Evolutionary conservation across 2,888 invertebrate genomes (phyloP), one percentile per base, ranked within the genome.

Genomic region (Isoperla grammatica): DNA sequence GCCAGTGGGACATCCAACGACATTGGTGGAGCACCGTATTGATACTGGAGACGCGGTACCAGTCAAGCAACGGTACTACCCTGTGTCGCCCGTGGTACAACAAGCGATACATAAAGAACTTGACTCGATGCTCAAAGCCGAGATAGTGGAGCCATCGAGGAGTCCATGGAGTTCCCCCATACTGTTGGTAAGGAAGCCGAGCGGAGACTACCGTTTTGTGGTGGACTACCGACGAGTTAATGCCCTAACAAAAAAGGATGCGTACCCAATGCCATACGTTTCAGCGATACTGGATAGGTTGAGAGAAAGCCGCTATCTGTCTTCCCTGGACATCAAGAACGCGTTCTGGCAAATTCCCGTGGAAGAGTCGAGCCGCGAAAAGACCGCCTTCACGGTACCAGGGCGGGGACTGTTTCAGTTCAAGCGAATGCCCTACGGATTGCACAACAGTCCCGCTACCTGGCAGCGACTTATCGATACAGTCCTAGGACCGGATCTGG

Each of bases 241-340:
- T 56, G 42, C 40, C 2, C 68, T 71, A 0, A 69, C 70, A 0
- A 62, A 65, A 23, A 71, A n/a, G n/a, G n/a, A n/a, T n/a, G n/a
- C n/a, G n/a, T n/a, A n/a, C n/a, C n/a, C n/a, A n/a, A n/a, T n/a
- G 0, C 71, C 65, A 0, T 66, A 68, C 29, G 68, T 71, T 20
- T 64, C 64, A 0, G 59, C 64, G 2, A 71, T 69, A 8, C 53
- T 71, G 20, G 67, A 70, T 35, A 64, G 66, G 23, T 60, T 72
- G 1, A 56, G 69, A 1, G 61, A 66, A 15, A 69, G 70, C 4
- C 59, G 62, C 19, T 73, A 65, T 49, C 64, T 73, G 11, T 66
- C 66, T 1, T 69, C 69, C 1, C 56, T 72, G 0, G 72, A 73
- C 59, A 63, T n/a, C n/a, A n/a, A n/a, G n/a, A n/a, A n/a, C n/a